These are phyloP conservation scores for Crambe crambe DNA, from an alignment of 37 sponge, comb jelly and placozoan genomes.

Conservation along the genomic window DNA sequence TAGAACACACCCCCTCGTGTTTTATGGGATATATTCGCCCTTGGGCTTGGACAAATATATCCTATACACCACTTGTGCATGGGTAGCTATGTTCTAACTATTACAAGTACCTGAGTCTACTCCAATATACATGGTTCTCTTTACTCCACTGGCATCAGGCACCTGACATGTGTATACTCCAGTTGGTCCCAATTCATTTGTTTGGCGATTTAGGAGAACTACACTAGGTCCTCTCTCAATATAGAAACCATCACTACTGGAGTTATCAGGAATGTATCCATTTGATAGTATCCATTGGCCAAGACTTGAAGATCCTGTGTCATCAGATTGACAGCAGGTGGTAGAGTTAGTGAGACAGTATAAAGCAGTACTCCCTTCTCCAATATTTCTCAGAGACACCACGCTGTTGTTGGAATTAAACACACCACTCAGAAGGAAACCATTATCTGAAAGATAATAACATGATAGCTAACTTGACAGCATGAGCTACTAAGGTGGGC, in stretches of 20 bases:
- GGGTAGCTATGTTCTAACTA: too few relatives aligned
- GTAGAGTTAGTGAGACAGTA: constrained; percentile 1
- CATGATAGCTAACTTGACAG: too few relatives aligned
- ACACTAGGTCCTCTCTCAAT: not conserved
- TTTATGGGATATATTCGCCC: too few relatives aligned
- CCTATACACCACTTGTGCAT: too few relatives aligned
- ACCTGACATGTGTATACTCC: not conserved
- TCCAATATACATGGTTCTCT: not conserved
- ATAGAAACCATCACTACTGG: not conserved
- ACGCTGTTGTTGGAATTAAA: not conserved
- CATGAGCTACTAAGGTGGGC: too few relatives aligned
- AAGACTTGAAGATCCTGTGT: not conserved
- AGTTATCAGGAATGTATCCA: not conserved
- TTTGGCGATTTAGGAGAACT: not conserved
- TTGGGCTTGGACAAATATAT: too few relatives aligned
- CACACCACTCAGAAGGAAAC: not conserved
- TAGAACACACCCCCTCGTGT: too few relatives aligned
- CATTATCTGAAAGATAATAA: not conserved
- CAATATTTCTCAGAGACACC: not conserved
- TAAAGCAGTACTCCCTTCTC: not conserved
- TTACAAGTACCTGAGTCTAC: not conserved
- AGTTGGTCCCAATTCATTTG: not conserved
- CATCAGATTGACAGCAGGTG: constrained; percentile 1
- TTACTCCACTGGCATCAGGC: not conserved
- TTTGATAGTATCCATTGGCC: not conserved